Evolutionary conservation across 1,140 invertebrate genomes (phyloP), one percentile per base, ranked within the genome.

Genomic region (Drosophila subobscura): DNA sequence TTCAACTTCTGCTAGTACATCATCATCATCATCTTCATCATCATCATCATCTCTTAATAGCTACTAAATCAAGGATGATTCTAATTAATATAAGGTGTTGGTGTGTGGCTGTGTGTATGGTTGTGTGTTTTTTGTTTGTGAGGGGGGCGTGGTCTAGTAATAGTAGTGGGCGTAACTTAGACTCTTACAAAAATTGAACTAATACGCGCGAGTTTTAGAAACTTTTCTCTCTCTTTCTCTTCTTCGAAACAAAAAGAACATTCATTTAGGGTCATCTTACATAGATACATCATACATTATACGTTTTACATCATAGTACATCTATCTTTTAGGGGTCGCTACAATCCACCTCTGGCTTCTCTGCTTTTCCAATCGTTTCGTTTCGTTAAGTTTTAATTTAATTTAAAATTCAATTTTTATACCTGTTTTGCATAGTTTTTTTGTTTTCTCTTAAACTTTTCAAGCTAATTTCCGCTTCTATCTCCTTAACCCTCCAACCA

Each of bases 181-280:
- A 77, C 57, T 73, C 22, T 85, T 85, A 77, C 73, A 80, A 58
- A 37, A 79, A 85, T 85, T 85, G 51, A 77, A 85, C 81, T 85
- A 85, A 85, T 74, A 85, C 80, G 80, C 76, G 71, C 65, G 67
- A 84, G 80, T 77, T 84, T 79, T 79, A 79, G 63, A 84, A 84
- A 84, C 80, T 76, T 81, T 63, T 66, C 20, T 63, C 68, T 59
- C 49, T 72, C 66, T 70, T 47, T 60, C 52, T 70, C 60, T 51
- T 61, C 40, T 25, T 60, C 56, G 50, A 73, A 53, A 61, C 12
- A 42, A 12, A 37, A 37, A 37, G 1, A 37, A 37, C 33, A 37
- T 37, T 12, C 33, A 37, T 37, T 37, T 37, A 37, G 33, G 33
- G 33, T 37, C 16, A 20, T 20, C 4, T 29, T 46, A 46, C 23